These are phyloP conservation scores for Poecilobothrus nobilitatus DNA, from an alignment of 2,888 invertebrate species.

Conservation along the genomic window DNA sequence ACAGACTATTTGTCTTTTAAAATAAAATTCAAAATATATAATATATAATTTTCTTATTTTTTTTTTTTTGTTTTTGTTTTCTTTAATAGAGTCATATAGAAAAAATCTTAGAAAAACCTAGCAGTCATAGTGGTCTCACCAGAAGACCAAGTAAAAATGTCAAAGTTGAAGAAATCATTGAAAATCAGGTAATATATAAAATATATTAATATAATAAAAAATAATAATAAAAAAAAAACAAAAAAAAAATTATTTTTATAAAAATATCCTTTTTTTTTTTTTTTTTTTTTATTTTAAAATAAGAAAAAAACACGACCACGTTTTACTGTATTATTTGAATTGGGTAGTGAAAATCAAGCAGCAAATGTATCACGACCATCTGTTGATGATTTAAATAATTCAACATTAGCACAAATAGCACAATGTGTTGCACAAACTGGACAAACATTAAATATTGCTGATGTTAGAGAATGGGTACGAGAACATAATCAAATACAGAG, in stretches of 20 bases:
- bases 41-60: neutral
- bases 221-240: neutral
- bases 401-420: constrained; percentile 74
- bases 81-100: constrained; percentile 67
- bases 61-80: neutral
- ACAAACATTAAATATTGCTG: constrained; percentile 82
- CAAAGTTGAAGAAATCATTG: constrained; percentile 57
- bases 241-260: constrained; percentile 8
- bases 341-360: constrained; percentile 61
- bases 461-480: constrained; percentile 72
- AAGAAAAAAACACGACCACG: constrained; percentile 48
- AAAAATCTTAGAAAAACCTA: constrained; percentile 77
- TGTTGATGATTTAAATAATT: constrained; percentile 53
- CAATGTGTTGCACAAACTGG: constrained; percentile 79
- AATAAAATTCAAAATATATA: neutral
- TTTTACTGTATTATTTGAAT: constrained; percentile 79
- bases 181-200: constrained; percentile 50
- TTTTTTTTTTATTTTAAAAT: constrained; percentile 13
- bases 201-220: too few species aligned
- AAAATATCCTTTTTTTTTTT: neutral
- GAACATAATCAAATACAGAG: constrained; percentile 50
- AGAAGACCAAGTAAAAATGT: constrained; percentile 54
- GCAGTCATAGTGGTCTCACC: constrained; percentile 42
- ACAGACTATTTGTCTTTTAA: too few species aligned
- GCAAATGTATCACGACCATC: constrained; percentile 56